Percentiles rank a stretch among this genome's conserved stretches.
Conservation (phyloP, 2,113 vertebrate species). For the Ciconia boyciana region DNA sequence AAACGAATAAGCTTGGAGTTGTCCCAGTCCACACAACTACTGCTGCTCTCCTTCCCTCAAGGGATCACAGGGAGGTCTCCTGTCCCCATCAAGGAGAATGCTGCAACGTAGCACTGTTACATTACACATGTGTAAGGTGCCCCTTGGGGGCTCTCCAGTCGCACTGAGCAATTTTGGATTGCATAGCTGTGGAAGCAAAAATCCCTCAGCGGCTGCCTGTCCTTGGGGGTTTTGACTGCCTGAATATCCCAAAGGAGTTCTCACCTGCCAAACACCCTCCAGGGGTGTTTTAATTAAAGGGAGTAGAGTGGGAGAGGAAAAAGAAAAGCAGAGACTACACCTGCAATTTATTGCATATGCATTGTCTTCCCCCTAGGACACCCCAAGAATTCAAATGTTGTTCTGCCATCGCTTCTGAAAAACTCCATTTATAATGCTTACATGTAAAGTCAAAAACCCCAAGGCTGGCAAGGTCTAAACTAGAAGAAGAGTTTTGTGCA, state of each 20-base stretch:
- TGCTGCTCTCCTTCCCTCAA: neutral
- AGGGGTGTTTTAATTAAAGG: conserved; percentile 37
- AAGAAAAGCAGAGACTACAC: neutral
- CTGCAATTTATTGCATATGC: neutral
- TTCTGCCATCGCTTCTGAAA: neutral
- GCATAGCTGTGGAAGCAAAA: neutral
- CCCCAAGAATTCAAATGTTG: neutral
- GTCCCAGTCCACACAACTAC: neutral
- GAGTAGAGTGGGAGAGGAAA: neutral
- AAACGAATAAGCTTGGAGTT: neutral
- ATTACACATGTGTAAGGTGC: neutral
- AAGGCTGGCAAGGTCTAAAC: neutral
- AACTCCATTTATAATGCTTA: neutral
- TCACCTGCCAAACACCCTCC: neutral
- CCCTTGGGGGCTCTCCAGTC: neutral
- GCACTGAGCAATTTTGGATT: neutral
- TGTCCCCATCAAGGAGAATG: neutral
- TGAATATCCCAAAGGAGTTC: conserved; percentile 20
- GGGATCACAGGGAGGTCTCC: rapidly evolving
- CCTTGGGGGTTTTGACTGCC: conserved; percentile 1
- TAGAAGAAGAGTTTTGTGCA: neutral
- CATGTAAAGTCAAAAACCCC: neutral
- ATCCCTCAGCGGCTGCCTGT: neutral
- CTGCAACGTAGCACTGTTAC: rapidly evolving
- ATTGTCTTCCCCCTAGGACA: neutral